Evolutionary conservation across 2,888 invertebrate genomes (phyloP).

Genomic region (Azorinus chamasolen): DNA sequence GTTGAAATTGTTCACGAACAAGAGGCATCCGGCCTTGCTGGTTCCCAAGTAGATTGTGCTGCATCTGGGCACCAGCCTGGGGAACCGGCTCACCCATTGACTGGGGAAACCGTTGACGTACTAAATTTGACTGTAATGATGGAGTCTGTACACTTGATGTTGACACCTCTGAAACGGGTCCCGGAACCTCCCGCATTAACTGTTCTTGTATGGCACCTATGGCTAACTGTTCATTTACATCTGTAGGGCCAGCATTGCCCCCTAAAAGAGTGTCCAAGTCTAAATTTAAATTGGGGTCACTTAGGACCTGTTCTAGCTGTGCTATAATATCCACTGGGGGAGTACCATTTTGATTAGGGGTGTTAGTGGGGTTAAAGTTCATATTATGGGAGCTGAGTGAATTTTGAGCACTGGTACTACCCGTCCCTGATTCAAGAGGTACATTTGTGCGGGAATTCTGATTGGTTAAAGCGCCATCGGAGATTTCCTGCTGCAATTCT

Average conservation of each 20-base stretch:
- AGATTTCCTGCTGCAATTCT: conserved; percentile 88
- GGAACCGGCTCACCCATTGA: conserved; percentile 12
- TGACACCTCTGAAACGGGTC: conserved; percentile 12
- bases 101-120: conserved; percentile 45
- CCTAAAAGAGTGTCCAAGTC: conserved; percentile 75
- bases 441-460: conserved; percentile 4
- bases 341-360: neutral
- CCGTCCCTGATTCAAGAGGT: neutral
- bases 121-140: conserved; percentile 22
- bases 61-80: conserved; percentile 35
- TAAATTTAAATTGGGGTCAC: conserved; percentile 67
- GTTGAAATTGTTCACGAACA: conserved; percentile 82
- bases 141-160: conserved; percentile 17
- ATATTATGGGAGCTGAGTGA: neutral
- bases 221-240: conserved; percentile 90
- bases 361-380: neutral
- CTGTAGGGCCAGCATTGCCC: conserved; percentile 41
- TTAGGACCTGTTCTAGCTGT: conserved; percentile 79
- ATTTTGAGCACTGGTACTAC: conserved; percentile 11
- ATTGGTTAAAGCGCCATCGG: conserved; percentile 46
- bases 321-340: conserved; percentile 63
- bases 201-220: conserved; percentile 96
- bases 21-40: conserved; percentile 60
- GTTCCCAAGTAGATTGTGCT: conserved; percentile 33
- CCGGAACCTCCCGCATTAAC: conserved; percentile 90